Conservation (phyloP, 1,140 invertebrate species). For the Colletes gigas region DNA sequence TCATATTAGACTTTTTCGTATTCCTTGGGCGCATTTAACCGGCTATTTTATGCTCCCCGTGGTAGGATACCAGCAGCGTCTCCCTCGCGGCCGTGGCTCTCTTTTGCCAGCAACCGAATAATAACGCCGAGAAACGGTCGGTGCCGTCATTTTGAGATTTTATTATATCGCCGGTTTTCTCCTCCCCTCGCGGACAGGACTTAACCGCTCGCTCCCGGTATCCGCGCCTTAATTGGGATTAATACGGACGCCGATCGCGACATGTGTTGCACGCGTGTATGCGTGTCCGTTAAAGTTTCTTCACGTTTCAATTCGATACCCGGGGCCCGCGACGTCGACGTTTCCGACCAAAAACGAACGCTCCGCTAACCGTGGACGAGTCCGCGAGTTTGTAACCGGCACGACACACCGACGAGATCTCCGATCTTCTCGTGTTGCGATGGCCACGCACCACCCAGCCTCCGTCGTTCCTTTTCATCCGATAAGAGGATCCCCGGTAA, state of each 20-base stretch:
- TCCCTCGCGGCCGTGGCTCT: slow-evolving; percentile 23
- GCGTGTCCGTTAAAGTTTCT: slow-evolving; percentile 43
- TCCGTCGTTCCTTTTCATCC: no score
- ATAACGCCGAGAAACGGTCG: slow-evolving; percentile 68
- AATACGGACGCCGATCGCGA: slow-evolving; percentile 49
- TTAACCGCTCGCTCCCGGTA: slow-evolving; percentile 25
- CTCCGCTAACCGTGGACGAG: no score
- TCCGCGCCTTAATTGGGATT: slow-evolving; percentile 61
- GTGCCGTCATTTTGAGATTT: slow-evolving; percentile 74
- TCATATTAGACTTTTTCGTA: slow-evolving; percentile 67
- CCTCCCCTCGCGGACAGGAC: slow-evolving; percentile 18
- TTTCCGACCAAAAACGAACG: no score
- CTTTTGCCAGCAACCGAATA: slow-evolving; percentile 65
- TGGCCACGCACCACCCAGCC: no score
- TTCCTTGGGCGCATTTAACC: slow-evolving; percentile 66
- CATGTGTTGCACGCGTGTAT: slow-evolving; percentile 17
- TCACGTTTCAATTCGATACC: slow-evolving; percentile 57
- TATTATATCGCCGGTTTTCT: slow-evolving; percentile 66
- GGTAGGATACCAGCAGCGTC: slow-evolving; percentile 24
- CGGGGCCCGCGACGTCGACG: neutral
- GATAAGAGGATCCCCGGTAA: no score
- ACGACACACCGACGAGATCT: no score
- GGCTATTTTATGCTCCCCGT: slow-evolving; percentile 64
- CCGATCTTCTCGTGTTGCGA: no score
- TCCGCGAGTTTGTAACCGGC: no score